phyloP scores from a whole-genome alignment of 2,113 vertebrate species.

The Indri indri region DNA sequence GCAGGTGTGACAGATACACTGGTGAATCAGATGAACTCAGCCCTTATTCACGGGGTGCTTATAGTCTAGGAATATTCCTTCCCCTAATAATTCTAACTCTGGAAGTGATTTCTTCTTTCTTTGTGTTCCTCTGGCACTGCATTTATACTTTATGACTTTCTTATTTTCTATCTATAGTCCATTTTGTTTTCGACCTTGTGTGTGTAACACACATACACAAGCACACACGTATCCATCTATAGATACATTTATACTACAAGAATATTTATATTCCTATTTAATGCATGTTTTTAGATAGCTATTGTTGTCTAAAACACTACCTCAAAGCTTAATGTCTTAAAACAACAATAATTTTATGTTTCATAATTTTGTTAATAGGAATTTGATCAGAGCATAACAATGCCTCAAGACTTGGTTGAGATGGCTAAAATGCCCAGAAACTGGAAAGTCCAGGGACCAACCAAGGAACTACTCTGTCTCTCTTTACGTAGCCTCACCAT shows the following conservation, averaged over 20 bases:
- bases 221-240: background rate
- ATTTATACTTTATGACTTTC: background rate
- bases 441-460: background rate
- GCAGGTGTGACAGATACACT: background rate
- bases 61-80: background rate
- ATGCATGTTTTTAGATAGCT: background rate
- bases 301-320: background rate
- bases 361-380: background rate
- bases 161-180: background rate
- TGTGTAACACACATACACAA: background rate
- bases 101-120: background rate
- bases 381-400: background rate
- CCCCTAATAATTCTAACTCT: rapidly evolving
- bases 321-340: background rate
- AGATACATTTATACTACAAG: background rate
- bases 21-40: background rate
- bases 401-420: background rate
- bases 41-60: background rate
- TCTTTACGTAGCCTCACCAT: background rate
- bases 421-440: background rate
- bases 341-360: background rate
- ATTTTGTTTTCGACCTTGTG: background rate
- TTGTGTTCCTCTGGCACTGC: background rate
- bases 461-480: background rate
- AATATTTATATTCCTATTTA: background rate